Base-by-base conservation (phyloP, 1,140 invertebrate genomes). In the Drosophila kanapiae region DNA sequence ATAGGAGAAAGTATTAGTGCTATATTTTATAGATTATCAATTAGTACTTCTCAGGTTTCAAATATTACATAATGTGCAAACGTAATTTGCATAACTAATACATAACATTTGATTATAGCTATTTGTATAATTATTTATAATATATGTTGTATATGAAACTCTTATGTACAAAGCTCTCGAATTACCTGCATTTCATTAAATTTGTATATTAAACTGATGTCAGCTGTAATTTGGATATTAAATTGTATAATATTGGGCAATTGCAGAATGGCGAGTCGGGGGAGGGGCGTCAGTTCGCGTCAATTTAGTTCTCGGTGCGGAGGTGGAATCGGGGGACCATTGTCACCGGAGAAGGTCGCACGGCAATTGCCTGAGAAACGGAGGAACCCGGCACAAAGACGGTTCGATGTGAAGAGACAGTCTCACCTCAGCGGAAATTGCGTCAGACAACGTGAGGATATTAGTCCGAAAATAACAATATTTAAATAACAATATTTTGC, bases 401-500 rank as follows among this genome's bases (percentile, higher is more conserved):
- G 13, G 23, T 35, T 33, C 23, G n/a, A 53, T 37, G 23, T 62
- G 60, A 62, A 62, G 38, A 53, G 67, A 72, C 69, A 72, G 62
- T 72, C 47, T 14, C 45, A 49, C 54, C 54, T 82, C 58, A 75
- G 38, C 54, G 23, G 67, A 80, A 64, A 87, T 84, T 88, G 81
- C 84, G 84, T 84, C 77, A 87, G 84, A 62, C 64, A 76, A 78
- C 48, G 75, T 78, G 78, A 64, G 63, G 64, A 86, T 84, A 82
- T 82, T 78, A 74, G 79, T 85, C 49, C 71, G 59, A 80, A 87
- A 75, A 87, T 84, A 87, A 87, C 82, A 88, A 84, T 87, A 87
- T 88, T 87, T 80, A 80, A 88, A 56, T 56, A 56, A 88, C 84
- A 88, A 70, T 71, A 84, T 88, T 78, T 83, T 80, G 77, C 77